Base-by-base conservation (phyloP, 2,113 vertebrate species). In the Chlorocebus sabaeus region DNA sequence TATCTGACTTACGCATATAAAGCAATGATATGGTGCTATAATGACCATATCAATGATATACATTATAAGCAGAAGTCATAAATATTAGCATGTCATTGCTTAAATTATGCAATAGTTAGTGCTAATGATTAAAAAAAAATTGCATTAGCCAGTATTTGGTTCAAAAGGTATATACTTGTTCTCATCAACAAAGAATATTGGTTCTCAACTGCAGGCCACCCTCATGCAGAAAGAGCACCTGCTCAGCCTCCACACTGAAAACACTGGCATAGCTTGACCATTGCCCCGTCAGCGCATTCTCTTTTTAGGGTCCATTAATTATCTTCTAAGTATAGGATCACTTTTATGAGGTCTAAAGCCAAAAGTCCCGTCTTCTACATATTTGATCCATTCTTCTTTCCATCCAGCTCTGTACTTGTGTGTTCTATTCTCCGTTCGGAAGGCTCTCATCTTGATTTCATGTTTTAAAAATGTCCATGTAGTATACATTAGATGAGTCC, bases 251-350 rank as follows among this genome's bases (percentile, higher is more conserved):
- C 8, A 7, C 2, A 14, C 3, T 43, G 11, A 32, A 72, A 68
- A 38, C 12, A 0, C 2, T 25, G 40, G 2, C 2, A 1, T 14
- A 5, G 4, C 20, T 13, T 50, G 12, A 43, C 25, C 11, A 1
- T 30, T 76, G 45, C 23, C 61, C 35, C 52, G 40, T 55, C 11
- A n/a, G 0, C 13, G 12, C 0, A 14, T 6, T 18, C 3, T 93
- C 35, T 55, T 73, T 70, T 61, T 8, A 48, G 30, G 22, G 80
- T n/a, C 8, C 16, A 48, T 43, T 59, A 30, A 80, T 75, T 80
- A 25, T 89, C 12, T 78, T 67, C 8, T 45, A 75, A 68, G 3
- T 75, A 38, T 9, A 95, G 8, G 2, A 16, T 52, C 16, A 1
- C 2, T 84, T 93, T n/a, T n/a, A 45, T 52, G 57, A 89, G 12